Conservation (phyloP, 2,888 invertebrate species). For the Pollenia angustigena region DNA sequence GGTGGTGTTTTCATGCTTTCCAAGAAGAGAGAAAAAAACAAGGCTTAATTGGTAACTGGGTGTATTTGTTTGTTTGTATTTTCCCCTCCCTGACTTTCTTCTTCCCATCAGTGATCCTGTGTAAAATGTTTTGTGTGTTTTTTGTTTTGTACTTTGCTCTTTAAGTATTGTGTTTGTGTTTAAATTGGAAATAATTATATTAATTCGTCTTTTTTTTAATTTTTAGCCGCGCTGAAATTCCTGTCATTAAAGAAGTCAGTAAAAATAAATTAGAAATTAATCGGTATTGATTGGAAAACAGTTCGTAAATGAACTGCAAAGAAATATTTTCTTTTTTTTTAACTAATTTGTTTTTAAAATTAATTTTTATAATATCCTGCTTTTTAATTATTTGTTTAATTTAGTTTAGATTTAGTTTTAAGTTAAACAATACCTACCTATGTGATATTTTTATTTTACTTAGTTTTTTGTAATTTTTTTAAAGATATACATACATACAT, state of each 20-base stretch:
- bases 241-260: slow-evolving; percentile 77
- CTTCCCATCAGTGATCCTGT: background rate
- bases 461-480: slow-evolving; percentile 38
- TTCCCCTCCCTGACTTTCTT: background rate
- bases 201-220: slow-evolving; percentile 34
- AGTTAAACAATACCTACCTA: slow-evolving; percentile 8
- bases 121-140: slow-evolving; percentile 14
- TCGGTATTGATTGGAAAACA: slow-evolving; percentile 75
- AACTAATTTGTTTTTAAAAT: no score
- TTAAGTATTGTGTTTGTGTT: slow-evolving; percentile 21
- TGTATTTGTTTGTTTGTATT: slow-evolving; percentile 1
- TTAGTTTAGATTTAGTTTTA: slow-evolving; percentile 13
- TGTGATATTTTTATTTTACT: slow-evolving; percentile 58
- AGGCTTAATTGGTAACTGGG: slow-evolving; percentile 2
- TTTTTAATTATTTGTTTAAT: background rate
- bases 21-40: background rate
- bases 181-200: slow-evolving; percentile 30
- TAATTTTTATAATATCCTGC: background rate
- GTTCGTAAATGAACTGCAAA: background rate
- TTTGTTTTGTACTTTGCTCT: slow-evolving; percentile 44
- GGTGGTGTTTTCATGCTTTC: slow-evolving; percentile 30
- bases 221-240: slow-evolving; percentile 78
- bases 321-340: slow-evolving; percentile 6
- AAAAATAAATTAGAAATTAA: slow-evolving; percentile 78
- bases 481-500: background rate